Evolutionary conservation across 2,797 vertebrate genomes (phyloP).

Genomic region (Poecilia wingei): DNA sequence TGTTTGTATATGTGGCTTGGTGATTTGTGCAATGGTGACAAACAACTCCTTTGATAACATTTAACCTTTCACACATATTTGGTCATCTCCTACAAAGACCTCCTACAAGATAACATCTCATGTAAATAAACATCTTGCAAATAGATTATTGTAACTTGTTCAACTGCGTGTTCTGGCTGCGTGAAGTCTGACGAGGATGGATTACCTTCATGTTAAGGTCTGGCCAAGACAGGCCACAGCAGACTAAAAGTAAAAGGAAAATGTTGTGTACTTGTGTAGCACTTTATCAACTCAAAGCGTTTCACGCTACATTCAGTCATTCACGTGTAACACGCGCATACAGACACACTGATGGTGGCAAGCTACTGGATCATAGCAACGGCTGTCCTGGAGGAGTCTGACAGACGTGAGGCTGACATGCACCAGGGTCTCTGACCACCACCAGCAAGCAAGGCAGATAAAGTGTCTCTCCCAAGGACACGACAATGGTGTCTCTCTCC

Average conservation of each 20-base stretch:
- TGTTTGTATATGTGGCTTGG: neutral
- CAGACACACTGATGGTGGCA: no score
- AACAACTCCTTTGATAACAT: neutral
- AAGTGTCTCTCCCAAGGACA: no score
- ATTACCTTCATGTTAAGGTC: neutral
- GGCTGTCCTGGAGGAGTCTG: no score
- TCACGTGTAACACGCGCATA: no score
- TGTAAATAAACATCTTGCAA: neutral
- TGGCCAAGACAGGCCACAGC: neutral
- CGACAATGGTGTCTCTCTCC: no score
- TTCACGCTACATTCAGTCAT: no score
- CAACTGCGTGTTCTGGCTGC: neutral
- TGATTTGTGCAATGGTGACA: neutral
- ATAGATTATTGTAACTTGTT: neutral
- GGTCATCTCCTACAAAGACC: neutral
- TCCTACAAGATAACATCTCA: neutral
- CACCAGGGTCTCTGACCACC: no score
- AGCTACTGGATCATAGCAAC: no score
- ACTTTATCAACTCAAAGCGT: no score
- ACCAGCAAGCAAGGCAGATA: no score
- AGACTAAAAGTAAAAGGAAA: neutral
- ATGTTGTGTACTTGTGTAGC: no score
- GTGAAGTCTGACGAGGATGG: neutral
- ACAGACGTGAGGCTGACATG: no score
- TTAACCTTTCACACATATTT: neutral